These are phyloP conservation scores for Neolamprologus devosi DNA, from an alignment of 2,113 vertebrate genomes.

Conservation along the genomic window DNA sequence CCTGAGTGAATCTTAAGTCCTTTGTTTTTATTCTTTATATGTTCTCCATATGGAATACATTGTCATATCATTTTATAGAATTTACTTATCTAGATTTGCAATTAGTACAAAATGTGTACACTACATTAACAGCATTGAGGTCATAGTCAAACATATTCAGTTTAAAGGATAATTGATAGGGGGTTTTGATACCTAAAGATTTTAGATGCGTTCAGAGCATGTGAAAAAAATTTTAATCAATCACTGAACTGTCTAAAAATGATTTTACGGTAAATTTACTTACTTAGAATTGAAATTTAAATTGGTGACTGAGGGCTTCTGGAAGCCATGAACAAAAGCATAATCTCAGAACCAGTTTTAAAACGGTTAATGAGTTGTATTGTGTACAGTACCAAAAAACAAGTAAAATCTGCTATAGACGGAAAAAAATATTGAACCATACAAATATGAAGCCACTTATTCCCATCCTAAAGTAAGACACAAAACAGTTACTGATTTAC, in stretches of 20 bases:
- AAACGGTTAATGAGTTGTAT: not conserved
- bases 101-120: not conserved
- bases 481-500: not conserved
- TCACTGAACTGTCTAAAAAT: not conserved
- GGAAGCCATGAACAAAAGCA: not conserved
- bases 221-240: fast-evolving
- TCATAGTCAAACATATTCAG: not conserved
- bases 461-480: not conserved
- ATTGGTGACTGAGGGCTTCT: not conserved
- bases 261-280: not conserved
- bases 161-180: not conserved
- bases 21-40: not conserved
- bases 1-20: not conserved
- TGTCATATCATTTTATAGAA: not conserved
- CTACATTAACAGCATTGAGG: not conserved
- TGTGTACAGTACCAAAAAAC: not conserved
- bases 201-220: not conserved
- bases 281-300: not conserved
- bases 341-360: not conserved
- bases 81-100: not conserved
- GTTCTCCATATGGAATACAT: not conserved
- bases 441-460: not conserved
- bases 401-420: not conserved
- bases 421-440: not conserved
- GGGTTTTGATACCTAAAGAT: not conserved